Evolutionary conservation across 2,888 invertebrate species (phyloP).

Genomic region (Dione vanillae): DNA sequence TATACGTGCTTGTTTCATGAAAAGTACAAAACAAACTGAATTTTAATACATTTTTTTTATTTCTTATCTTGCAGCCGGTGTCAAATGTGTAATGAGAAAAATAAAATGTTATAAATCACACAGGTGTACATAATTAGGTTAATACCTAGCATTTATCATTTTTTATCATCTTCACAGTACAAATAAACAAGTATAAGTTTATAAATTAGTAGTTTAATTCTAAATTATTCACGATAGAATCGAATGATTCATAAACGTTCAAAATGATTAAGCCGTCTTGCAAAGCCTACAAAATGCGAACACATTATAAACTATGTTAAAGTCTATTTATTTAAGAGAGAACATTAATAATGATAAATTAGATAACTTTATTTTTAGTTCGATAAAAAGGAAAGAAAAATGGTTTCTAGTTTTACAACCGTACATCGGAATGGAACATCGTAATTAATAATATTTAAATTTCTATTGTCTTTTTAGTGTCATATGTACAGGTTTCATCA

Average conservation of each 20-base stretch:
- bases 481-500: constrained; percentile 38
- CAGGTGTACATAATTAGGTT: neutral
- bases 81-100: neutral
- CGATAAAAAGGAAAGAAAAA: neutral
- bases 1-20: neutral
- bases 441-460: constrained; percentile 10
- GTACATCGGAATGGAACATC: neutral
- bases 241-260: neutral
- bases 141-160: neutral
- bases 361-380: neutral
- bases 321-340: neutral
- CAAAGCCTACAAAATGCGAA: constrained; percentile 1
- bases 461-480: constrained; percentile 10
- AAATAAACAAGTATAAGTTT: neutral
- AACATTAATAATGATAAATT: neutral
- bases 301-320: neutral
- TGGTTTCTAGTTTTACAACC: neutral
- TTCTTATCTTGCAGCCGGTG: neutral
- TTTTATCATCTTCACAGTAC: neutral
- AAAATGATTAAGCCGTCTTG: constrained; percentile 7
- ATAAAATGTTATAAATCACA: neutral
- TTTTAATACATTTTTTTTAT: neutral
- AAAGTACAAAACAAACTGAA: neutral
- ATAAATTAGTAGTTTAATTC: neutral
- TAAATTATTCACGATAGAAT: neutral